phyloP scores from a whole-genome alignment of 2,113 vertebrate genomes.

The Bubalus kerabau region DNA sequence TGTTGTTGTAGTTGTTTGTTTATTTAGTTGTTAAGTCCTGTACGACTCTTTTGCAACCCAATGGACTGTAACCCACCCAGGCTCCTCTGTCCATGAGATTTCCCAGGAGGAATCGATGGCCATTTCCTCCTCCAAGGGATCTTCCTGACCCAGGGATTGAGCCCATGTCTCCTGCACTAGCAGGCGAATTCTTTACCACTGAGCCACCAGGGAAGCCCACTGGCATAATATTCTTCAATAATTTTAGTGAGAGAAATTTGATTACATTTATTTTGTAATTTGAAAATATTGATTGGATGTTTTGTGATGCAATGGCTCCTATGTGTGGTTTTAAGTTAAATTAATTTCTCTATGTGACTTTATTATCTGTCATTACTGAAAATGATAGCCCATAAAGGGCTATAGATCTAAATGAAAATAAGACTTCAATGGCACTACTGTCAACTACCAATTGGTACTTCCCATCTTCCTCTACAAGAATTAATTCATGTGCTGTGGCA shows the following conservation, averaged over 20 bases:
- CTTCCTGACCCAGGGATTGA: not conserved
- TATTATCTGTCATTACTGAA: not conserved
- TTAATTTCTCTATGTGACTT: not conserved
- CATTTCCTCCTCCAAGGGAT: not conserved
- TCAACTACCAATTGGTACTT: not conserved
- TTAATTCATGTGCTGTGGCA: not conserved
- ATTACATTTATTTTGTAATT: not conserved
- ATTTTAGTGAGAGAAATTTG: not conserved
- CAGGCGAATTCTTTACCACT: not conserved
- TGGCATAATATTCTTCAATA: not conserved
- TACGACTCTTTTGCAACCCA: not conserved
- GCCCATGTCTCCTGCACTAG: not conserved
- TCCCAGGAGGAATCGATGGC: not conserved
- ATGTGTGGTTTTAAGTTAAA: not conserved
- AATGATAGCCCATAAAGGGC: not conserved
- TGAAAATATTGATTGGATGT: not conserved
- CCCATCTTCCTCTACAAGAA: not conserved
- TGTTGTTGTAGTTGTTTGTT: not conserved
- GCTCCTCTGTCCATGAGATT: not conserved
- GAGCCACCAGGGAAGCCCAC: not conserved
- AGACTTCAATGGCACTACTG: not conserved
- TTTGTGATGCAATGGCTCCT: not conserved
- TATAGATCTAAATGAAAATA: not conserved
- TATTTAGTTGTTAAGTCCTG: not conserved
- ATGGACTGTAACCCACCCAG: not conserved